Evolutionary conservation across 2,888 invertebrate genomes (phyloP).

Genomic region (Germaria angustata): DNA sequence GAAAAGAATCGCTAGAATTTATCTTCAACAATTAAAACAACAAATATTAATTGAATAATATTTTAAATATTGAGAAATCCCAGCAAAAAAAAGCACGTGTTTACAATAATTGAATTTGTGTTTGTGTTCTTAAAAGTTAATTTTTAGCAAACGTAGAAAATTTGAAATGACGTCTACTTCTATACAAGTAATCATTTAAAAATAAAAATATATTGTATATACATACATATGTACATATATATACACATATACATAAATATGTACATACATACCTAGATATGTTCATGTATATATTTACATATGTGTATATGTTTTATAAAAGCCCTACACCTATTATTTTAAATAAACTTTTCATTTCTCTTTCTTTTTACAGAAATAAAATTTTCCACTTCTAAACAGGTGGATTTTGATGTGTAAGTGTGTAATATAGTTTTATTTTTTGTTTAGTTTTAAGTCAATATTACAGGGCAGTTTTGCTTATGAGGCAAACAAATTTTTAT

Average conservation of each 20-base stretch:
- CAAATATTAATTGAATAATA: not conserved
- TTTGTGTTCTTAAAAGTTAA: not conserved
- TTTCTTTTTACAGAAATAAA: constrained; percentile 23
- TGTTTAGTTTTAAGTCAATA: not conserved
- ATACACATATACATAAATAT: no score
- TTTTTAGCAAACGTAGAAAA: constrained; percentile 3
- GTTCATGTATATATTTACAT: no score
- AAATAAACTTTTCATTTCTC: constrained; percentile 21
- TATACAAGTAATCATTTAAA: constrained; percentile 40
- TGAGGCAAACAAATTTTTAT: constrained; percentile 15
- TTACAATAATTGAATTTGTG: no score
- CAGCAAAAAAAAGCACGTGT: constrained; percentile 44
- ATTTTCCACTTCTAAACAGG: constrained; percentile 45
- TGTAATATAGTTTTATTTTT: not conserved
- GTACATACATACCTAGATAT: no score
- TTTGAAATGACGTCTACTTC: constrained; percentile 31
- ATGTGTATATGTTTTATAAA: no score
- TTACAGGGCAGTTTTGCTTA: constrained; percentile 2
- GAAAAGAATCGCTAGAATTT: constrained; percentile 26
- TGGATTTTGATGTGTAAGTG: not conserved
- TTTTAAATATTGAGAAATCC: not conserved
- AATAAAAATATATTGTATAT: constrained; percentile 23
- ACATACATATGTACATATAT: no score
- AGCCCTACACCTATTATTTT: not conserved
- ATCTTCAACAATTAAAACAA: not conserved